Base-by-base conservation (phyloP, 2,888 invertebrate genomes). In the Oscheius onirici region DNA sequence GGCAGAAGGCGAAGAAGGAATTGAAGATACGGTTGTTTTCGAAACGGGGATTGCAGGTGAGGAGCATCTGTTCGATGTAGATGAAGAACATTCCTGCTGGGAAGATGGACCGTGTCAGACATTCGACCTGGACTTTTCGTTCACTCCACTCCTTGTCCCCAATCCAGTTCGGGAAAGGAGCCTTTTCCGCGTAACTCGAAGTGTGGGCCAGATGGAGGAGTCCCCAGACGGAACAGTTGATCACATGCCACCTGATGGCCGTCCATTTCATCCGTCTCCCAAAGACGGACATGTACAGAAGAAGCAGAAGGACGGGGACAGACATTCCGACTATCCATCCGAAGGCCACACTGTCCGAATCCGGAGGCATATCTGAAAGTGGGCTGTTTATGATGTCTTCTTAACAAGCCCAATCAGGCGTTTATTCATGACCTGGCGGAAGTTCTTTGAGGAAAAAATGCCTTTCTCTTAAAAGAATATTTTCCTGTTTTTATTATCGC, bases 21-120 rank as follows among this genome's bases (percentile, higher is more conserved):
- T 79, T 79, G 76, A 79, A 79, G 52, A 76, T 55, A 17, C 73
- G 41, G 8, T 71, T 76, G 57, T 77, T 69, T 28, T 74, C 79
- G 24, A 77, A 40, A 34, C 60, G 46, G 3, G 79, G 79, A 6
- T 73, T 72, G 24, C 77, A 69, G 11, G 75, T 75, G 1, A 79
- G 52, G 8, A 77, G 57, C 58, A 79, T 79, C 43, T 66, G 70
- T 34, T 79, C 79, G 8, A 79, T 44, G 46, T 72, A 77, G 3
- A 79, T 75, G 57, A 79, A 79, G 10, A 79, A 63, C 79, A 79
- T 79, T 49, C 79, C 79, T 5, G 79, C 77, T 5, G 79, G 79
- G 55, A 79, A 79, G 3, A 79, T 74, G 54, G 77, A 77, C 34
- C 79, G 65, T 3, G 79, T 79, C 55, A 79, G 69, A 51, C 77